A percentile compares a stretch with the other conserved stretches of the same genome.
phyloP scores from a whole-genome alignment of 1,140 invertebrate genomes.

The Bombus sylvicola region DNA sequence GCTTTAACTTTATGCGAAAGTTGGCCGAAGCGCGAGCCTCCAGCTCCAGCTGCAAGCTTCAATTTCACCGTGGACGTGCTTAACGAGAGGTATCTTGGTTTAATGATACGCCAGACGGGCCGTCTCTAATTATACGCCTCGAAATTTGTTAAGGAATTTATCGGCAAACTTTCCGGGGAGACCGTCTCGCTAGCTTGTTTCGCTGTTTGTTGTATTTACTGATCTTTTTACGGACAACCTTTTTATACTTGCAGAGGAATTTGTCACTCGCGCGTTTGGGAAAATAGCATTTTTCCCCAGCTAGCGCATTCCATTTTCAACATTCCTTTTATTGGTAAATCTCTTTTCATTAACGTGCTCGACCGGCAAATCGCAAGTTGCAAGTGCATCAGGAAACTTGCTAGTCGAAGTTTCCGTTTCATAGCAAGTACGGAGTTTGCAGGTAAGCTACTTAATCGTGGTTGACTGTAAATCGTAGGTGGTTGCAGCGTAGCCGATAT shows the following conservation, averaged over 20 bases:
- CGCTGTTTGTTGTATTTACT: background rate
- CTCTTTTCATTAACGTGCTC: slow-evolving; percentile 56
- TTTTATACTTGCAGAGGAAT: background rate
- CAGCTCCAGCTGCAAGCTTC: slow-evolving; percentile 41
- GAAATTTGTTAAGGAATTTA: slow-evolving; percentile 52
- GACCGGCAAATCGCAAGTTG: slow-evolving; percentile 27
- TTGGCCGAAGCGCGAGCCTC: slow-evolving; percentile 15
- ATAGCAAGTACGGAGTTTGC: slow-evolving; percentile 30
- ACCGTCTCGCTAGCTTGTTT: background rate
- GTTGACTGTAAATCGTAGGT: slow-evolving; percentile 60
- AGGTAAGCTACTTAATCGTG: slow-evolving; percentile 64
- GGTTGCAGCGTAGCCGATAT: slow-evolving; percentile 62
- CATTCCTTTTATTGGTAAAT: slow-evolving; percentile 9
- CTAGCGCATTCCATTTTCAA: background rate
- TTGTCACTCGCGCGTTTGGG: background rate
- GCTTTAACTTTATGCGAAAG: slow-evolving; percentile 50
- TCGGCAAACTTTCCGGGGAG: slow-evolving; percentile 23
- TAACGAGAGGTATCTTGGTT: slow-evolving; percentile 55
- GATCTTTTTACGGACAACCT: background rate
- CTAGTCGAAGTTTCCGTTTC: slow-evolving; percentile 49
- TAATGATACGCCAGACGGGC: slow-evolving; percentile 47
- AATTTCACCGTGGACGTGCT: slow-evolving; percentile 49
- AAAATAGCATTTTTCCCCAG: background rate
- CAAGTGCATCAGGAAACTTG: slow-evolving; percentile 44
- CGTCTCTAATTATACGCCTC: slow-evolving; percentile 29